Evolutionary conservation across 2,113 vertebrate genomes (phyloP).

Genomic region (Dipodomys spectabilis): DNA sequence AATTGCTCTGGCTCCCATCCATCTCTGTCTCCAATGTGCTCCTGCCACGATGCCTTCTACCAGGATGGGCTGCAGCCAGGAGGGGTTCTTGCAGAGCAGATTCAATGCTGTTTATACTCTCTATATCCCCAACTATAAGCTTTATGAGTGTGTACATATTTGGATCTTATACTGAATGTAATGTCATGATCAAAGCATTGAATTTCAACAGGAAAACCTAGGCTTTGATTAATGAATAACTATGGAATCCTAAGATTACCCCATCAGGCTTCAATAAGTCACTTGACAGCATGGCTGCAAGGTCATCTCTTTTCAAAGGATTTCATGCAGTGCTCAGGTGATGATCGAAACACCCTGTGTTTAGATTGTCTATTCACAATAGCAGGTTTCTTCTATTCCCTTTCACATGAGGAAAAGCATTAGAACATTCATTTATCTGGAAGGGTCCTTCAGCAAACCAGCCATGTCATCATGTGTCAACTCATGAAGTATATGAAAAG

Average conservation of each 20-base stretch:
- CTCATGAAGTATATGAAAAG: background rate
- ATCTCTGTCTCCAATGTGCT: background rate
- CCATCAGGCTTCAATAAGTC: background rate
- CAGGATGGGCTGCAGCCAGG: background rate
- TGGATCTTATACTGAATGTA: background rate
- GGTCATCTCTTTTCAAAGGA: slow-evolving; percentile 29
- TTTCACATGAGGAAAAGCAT: background rate
- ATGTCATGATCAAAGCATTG: background rate
- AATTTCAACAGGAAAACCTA: background rate
- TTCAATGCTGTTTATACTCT: background rate
- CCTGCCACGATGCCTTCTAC: background rate
- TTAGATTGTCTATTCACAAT: background rate
- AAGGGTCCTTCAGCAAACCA: background rate
- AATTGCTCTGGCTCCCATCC: background rate
- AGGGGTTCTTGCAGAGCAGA: background rate
- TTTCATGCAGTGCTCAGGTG: background rate
- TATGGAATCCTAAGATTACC: background rate
- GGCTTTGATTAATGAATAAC: background rate
- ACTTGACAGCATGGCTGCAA: background rate
- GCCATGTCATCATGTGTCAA: background rate
- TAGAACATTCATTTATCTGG: background rate
- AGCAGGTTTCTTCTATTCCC: background rate
- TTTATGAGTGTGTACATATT: background rate
- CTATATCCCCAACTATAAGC: background rate
- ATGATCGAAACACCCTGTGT: background rate